Base-by-base conservation (phyloP, 1,140 invertebrate species). In the Acromyrmex charruanus region DNA sequence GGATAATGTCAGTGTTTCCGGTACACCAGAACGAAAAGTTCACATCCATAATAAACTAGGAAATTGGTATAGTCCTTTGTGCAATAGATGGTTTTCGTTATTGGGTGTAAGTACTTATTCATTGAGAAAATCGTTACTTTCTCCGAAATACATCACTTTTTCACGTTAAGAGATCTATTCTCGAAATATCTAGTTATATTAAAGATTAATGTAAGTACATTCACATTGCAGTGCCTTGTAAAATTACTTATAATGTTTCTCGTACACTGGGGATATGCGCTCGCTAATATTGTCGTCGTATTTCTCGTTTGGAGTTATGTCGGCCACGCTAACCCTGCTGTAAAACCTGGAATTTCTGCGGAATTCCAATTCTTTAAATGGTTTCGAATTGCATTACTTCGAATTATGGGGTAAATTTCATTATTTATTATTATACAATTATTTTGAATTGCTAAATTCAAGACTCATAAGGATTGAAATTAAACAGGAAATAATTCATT, bases 281-380 rank as follows among this genome's bases (percentile, higher is more conserved):
- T 99, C 35, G 97, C 97, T 28, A 98, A 98, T 94, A 96, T 99
- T 68, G 95, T 97, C 5, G 97, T 97, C 10, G 96, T 98, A 84
- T 97, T 98, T 93, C 94, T 98, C 39, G 96, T 99, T 63, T 99
- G 98, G 97, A 96, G 98, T 91, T 99, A 99, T 93, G 98, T 99
- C 79, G 98, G 98, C 14, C 97, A 98, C 59, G 98, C 98, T 7
- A 99, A 99, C 96, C 98, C 99, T 6, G 98, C 98, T 6, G 98
- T 99, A 10, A 98, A 98, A 94, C 98, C 98, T 25, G 99, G 99
- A 87, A 95, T 97, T 10, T 98, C 98, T 31, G 97, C 97, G 0
- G 98, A 99, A 94, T 99, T 99, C 94, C 97, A 97, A 90, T 97
- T 99, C 87, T 97, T 98, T 89, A 96, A 96, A 63, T 99, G 98